phyloP scores from a whole-genome alignment of 2,113 vertebrate species.

The Brienomyrus longianalis region DNA sequence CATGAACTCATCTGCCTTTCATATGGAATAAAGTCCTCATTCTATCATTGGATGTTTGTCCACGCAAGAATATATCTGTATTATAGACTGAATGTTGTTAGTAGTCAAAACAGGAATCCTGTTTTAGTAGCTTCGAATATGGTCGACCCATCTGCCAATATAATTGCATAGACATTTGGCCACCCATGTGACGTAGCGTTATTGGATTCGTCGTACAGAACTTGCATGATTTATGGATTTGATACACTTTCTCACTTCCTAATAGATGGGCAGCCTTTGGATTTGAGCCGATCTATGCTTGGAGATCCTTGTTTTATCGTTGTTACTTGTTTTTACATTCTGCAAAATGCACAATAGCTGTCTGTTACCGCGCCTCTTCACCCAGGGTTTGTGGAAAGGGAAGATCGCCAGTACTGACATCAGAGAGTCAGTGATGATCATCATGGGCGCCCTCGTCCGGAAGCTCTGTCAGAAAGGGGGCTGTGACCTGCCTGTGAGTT shows the following conservation, averaged over 20 bases:
- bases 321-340: not conserved
- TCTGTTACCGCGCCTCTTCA: constrained; percentile 23
- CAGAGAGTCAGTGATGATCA: constrained; percentile 83
- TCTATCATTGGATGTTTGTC: not conserved
- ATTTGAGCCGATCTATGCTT: not conserved
- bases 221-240: not conserved
- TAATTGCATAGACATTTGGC: not conserved
- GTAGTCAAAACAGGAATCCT: not conserved
- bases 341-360: not conserved
- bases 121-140: not conserved
- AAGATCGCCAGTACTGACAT: constrained; percentile 77
- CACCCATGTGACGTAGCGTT: not conserved
- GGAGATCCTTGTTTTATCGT: not conserved
- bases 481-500: constrained; percentile 80
- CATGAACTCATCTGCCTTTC: not conserved
- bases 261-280: not conserved
- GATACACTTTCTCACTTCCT: not conserved
- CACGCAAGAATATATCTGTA: not conserved
- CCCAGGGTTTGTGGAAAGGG: constrained; percentile 73
- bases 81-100: not conserved
- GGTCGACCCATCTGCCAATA: not conserved
- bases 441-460: constrained; percentile 78
- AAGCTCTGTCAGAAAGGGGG: constrained; percentile 79
- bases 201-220: not conserved
- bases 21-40: not conserved